Conservation (phyloP, 2,113 vertebrate species). For the Psephotus haematonotus region DNA sequence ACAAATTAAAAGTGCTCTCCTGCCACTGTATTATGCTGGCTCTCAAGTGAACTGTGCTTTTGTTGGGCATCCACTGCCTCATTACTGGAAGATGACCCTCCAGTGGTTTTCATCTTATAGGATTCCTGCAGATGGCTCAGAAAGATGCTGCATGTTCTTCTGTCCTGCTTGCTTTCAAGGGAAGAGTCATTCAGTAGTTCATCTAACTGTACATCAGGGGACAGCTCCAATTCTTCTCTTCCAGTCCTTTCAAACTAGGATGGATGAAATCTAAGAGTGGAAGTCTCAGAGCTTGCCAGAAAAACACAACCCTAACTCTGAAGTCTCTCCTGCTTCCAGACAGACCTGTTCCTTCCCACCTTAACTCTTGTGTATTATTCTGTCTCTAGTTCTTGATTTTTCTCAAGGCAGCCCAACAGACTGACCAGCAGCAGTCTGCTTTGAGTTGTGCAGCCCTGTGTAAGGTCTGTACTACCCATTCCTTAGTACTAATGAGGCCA, state of each 20-base stretch:
- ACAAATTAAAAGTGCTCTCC: slow-evolving; percentile 32
- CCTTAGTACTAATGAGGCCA: background rate
- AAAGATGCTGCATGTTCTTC: background rate
- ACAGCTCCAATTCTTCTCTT: background rate
- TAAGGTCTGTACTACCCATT: background rate
- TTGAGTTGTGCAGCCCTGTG: background rate
- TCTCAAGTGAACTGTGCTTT: slow-evolving; percentile 29
- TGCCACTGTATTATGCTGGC: background rate
- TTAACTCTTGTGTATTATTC: background rate
- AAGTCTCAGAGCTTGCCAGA: background rate
- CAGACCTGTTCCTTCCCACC: background rate
- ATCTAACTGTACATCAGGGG: background rate
- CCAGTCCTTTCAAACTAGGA: background rate
- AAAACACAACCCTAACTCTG: background rate
- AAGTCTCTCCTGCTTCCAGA: background rate
- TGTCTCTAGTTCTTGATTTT: background rate
- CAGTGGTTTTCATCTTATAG: background rate
- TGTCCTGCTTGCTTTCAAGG: background rate
- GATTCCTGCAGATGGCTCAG: background rate
- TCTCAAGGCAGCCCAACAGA: background rate
- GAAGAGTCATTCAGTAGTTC: slow-evolving; percentile 28
- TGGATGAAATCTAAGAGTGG: background rate
- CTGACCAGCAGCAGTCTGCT: background rate
- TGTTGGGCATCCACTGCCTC: background rate
- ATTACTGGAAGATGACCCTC: background rate